Percentiles rank a stretch among this genome's conserved stretches.
phyloP scores from a whole-genome alignment of 2,888 invertebrate species.

The Drosophila ezoana region DNA sequence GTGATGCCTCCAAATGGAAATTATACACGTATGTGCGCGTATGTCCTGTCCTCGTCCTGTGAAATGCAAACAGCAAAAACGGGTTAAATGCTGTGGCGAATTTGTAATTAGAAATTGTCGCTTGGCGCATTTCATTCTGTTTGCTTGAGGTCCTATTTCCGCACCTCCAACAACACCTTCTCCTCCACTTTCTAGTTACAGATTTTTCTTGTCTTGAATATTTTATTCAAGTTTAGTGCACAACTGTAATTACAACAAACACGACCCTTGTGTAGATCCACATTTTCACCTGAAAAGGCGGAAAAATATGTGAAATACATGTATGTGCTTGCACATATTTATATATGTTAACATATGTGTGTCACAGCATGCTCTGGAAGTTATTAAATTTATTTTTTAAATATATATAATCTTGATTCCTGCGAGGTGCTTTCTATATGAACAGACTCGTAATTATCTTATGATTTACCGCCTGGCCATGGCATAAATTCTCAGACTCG shows the following conservation, averaged over 20 bases:
- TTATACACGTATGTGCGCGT: conserved; percentile 53
- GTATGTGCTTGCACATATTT: neutral
- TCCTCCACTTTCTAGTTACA: conserved; percentile 22
- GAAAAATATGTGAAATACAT: neutral
- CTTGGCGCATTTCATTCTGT: conserved; percentile 75
- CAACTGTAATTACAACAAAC: conserved; percentile 41
- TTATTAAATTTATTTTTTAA: neutral
- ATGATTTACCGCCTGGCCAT: conserved; percentile 79
- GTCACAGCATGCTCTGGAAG: neutral
- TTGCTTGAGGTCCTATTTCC: conserved; percentile 52
- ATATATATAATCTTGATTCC: neutral
- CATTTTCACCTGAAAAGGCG: neutral
- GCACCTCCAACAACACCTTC: neutral
- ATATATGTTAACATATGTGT: neutral
- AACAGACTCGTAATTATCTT: conserved; percentile 72
- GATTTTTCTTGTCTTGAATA: conserved; percentile 52
- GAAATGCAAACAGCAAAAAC: conserved; percentile 70
- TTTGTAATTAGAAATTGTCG: conserved; percentile 83
- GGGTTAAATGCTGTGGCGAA: conserved; percentile 82
- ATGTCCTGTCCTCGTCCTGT: conserved; percentile 30
- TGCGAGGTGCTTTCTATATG: conserved; percentile 1
- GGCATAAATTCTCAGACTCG: conserved; percentile 57
- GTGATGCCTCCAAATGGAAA: conserved; percentile 49
- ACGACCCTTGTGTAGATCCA: neutral
- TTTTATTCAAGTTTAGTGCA: conserved; percentile 46